phyloP scores from a whole-genome alignment of 2,888 invertebrate species.

The Dynastes maya region DNA sequence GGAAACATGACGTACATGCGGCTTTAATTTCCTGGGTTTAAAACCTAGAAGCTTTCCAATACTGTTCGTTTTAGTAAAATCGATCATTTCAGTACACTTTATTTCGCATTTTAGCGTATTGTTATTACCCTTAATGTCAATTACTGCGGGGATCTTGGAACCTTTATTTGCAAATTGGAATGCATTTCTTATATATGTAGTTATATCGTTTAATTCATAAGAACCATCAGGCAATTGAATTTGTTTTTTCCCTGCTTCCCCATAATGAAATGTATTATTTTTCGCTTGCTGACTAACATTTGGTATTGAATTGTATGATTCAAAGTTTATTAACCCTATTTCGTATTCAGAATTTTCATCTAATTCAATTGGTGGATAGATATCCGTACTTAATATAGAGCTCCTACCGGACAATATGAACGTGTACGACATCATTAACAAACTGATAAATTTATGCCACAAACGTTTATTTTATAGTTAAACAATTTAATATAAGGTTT shows the following conservation, averaged over 20 bases:
- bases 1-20: neutral
- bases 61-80: no score
- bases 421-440: no score
- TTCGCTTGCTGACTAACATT: neutral
- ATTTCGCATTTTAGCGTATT: neutral
- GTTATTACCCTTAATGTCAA: neutral
- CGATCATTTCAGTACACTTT: no score
- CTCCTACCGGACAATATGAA: slow-evolving; percentile 56
- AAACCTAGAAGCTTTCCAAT: no score
- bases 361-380: neutral
- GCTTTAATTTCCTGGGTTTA: neutral
- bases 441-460: no score
- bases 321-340: neutral
- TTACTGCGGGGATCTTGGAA: no score
- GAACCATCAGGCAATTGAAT: neutral
- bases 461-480: no score
- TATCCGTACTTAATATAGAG: neutral
- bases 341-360: neutral
- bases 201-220: neutral
- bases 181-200: no score
- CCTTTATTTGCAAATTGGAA: no score
- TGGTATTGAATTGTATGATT: neutral
- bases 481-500: no score
- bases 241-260: no score
- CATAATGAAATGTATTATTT: slow-evolving; percentile 4